phyloP scores from a whole-genome alignment of 2,888 invertebrate genomes.

The Cephus spinipes region DNA sequence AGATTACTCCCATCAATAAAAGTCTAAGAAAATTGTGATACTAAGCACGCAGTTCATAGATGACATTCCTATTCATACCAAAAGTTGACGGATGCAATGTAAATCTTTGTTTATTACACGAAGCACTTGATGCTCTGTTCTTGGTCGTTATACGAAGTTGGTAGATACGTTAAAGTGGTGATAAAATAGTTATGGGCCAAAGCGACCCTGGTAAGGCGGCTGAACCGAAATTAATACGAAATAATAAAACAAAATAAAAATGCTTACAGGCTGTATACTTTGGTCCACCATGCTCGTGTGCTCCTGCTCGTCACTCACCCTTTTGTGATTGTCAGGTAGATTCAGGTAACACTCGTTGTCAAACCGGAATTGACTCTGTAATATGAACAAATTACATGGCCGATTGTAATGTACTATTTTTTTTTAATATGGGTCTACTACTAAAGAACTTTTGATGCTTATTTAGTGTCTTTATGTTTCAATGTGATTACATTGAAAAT shows the following conservation, averaged over 20 bases:
- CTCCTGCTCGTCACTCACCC: constrained; percentile 83
- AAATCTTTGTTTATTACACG: neutral
- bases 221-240: constrained; percentile 19
- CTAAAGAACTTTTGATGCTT: too few species aligned
- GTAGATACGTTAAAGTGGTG: neutral
- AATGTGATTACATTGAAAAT: too few species aligned
- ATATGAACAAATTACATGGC: constrained; percentile 42
- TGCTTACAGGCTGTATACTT: constrained; percentile 81
- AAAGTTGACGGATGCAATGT: neutral
- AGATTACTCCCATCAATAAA: constrained; percentile 52
- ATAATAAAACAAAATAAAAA: constrained; percentile 54
- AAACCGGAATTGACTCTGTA: constrained; percentile 99
- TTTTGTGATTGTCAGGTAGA: constrained; percentile 97
- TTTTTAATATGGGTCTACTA: neutral
- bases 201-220: neutral
- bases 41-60: neutral
- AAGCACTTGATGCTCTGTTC: neutral
- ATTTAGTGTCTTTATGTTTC: too few species aligned
- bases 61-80: neutral
- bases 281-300: constrained; percentile 66
- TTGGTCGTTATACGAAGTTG: neutral
- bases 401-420: neutral
- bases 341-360: constrained; percentile 99
- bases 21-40: neutral
- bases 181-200: neutral